Evolutionary conservation across 1,140 invertebrate species (phyloP).

Genomic region (Pseudomyrmex cubaensis): DNA sequence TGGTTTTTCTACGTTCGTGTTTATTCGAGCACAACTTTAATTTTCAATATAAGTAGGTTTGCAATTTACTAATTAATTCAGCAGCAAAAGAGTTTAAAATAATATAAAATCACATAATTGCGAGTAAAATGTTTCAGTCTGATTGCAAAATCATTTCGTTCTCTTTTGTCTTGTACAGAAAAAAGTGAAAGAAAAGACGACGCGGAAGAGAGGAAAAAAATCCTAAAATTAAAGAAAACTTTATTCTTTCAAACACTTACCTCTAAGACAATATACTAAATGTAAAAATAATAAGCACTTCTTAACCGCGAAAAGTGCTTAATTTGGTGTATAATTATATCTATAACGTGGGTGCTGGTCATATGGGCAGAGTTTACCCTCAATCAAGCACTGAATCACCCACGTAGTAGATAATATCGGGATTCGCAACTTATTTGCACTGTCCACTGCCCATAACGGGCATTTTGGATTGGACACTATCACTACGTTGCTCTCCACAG

Average conservation of each 20-base stretch:
- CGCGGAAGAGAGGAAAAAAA: neutral
- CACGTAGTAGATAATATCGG: slow-evolving; percentile 87
- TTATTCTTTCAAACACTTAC: neutral
- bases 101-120: neutral
- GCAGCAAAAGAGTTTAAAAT: neutral
- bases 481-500: slow-evolving; percentile 79
- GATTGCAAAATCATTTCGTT: neutral
- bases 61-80: neutral
- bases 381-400: slow-evolving; percentile 87
- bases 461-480: slow-evolving; percentile 86
- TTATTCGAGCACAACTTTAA: too few relatives aligned
- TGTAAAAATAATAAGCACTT: slow-evolving; percentile 8
- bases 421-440: slow-evolving; percentile 85
- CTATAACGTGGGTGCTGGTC: slow-evolving; percentile 74
- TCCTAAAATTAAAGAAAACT: neutral
- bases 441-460: slow-evolving; percentile 85
- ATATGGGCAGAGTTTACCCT: slow-evolving; percentile 84
- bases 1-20: too few relatives aligned
- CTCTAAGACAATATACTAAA: neutral
- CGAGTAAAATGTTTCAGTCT: too few relatives aligned
- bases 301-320: slow-evolving; percentile 13
- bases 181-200: neutral
- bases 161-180: neutral
- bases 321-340: slow-evolving; percentile 72
- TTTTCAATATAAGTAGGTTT: too few relatives aligned